These are phyloP conservation scores for Oxyruncus cristatus DNA, from an alignment of 2,113 vertebrate species.

Conservation along the genomic window DNA sequence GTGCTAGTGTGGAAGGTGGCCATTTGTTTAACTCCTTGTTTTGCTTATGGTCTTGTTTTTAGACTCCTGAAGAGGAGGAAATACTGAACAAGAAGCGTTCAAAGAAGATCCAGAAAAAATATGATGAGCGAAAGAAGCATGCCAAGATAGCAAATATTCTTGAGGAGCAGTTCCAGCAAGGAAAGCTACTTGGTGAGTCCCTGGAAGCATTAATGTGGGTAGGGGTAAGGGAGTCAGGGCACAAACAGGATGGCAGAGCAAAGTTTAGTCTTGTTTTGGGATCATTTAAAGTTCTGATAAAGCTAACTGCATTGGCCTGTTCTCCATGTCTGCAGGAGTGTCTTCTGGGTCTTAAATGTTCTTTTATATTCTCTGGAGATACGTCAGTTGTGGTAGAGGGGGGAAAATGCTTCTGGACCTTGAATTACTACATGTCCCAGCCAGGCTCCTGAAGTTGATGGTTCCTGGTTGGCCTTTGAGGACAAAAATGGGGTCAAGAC, in stretches of 20 bases:
- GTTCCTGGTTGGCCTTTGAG: not conserved
- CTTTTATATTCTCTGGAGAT: not conserved
- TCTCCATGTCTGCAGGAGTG: not conserved
- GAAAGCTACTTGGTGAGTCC: slow-evolving; percentile 92
- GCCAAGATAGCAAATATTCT: slow-evolving; percentile 91
- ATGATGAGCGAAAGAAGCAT: slow-evolving; percentile 90
- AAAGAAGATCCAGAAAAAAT: slow-evolving; percentile 98
- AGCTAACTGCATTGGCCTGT: not conserved
- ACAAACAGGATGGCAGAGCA: not conserved
- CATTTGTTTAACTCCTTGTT: not conserved
- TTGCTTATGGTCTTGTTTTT: not conserved
- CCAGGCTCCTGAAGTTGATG: not conserved
- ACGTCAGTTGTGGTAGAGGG: not conserved
- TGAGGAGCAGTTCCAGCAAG: slow-evolving; percentile 97
- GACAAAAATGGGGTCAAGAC: not conserved
- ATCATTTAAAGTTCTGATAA: not conserved
- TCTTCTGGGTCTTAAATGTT: not conserved
- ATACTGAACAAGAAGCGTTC: slow-evolving; percentile 96
- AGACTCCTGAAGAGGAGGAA: slow-evolving; percentile 98
- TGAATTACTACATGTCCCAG: not conserved
- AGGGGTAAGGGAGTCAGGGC: not conserved
- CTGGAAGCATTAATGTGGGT: not conserved
- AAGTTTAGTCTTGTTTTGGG: not conserved
- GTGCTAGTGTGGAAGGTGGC: not conserved
- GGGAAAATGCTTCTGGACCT: not conserved